Evolutionary conservation across 1,140 invertebrate species (phyloP).

Genomic region (Saccostrea echinata): DNA sequence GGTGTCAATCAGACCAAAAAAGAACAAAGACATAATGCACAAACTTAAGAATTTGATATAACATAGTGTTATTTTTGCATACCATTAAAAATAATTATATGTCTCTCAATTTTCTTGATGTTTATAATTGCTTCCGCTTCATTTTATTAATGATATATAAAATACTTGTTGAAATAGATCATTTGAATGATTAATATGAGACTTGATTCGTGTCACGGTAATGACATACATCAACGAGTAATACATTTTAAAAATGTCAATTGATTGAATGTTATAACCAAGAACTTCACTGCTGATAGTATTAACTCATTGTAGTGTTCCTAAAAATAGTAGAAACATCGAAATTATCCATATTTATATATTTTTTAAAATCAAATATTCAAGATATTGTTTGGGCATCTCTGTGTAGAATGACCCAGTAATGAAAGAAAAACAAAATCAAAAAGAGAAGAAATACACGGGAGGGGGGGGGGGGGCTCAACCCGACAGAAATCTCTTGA

Average conservation of each 20-base stretch:
- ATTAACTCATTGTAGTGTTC: neutral
- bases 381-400: constrained; percentile 9
- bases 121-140: neutral
- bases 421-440: too few relatives aligned
- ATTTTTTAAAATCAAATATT: neutral
- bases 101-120: neutral
- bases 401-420: constrained; percentile 15
- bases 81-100: neutral
- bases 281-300: constrained; percentile 12
- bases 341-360: neutral
- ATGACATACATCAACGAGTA: neutral
- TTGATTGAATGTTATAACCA: neutral
- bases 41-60: too few relatives aligned
- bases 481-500: too few relatives aligned
- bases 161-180: neutral
- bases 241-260: neutral
- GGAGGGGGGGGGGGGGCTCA: too few relatives aligned
- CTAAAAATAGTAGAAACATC: neutral
- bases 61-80: too few relatives aligned
- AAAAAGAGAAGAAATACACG: too few relatives aligned
- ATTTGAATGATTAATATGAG: neutral
- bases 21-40: too few relatives aligned
- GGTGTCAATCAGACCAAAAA: too few relatives aligned
- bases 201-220: neutral
- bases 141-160: neutral